Evolutionary conservation across 1,140 invertebrate genomes (phyloP), one percentile per base, ranked within the genome.

Genomic region (Temnothorax nylanderi): DNA sequence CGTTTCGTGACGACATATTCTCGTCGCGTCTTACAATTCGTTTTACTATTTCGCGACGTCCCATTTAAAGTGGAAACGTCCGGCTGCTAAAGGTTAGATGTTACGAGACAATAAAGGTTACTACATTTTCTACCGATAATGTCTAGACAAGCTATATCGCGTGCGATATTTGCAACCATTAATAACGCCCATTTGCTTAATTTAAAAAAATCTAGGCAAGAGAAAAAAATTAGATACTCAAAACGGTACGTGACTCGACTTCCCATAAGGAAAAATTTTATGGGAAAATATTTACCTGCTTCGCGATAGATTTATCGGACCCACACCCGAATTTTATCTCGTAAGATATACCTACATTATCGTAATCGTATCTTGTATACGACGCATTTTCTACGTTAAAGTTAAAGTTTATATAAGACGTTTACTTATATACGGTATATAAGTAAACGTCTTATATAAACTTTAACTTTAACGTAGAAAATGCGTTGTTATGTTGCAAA

Each of bases 21-120:
- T 58, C 21, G 21, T 74, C 26, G 44, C 44, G 26, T 75, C 37
- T 74, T 72, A 74, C 67, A 49, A 4, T 13, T 62, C 26, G 16
- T 75, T 82, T 80, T 34, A 80, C 47, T 80, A 67, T 65, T 84
- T 41, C 26, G 32, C 8, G 41, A 60, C 26, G 69, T 47, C 37
- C 18, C 54, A 26, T 60, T 75, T 74, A 47, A 82, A 74, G 26
- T 37, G 16, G 16, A 84, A 41, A 81, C 8, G 65, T 71, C 65
- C 41, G 60, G 34, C n/a, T 60, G 34, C 32, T 60, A 84, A 84
- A 84, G 54, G 80, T 84, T 58, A 84, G 54, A 75, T 67, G 54
- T 84, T 74, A 60, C 26, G 54, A 62, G 11, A 84, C 51, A 75
- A 62, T 47, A 84, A 84, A 84, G 54, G 69, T 84, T 84, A 84